phyloP scores from a whole-genome alignment of 1,140 invertebrate species.

The Chionoecetes opilio region DNA sequence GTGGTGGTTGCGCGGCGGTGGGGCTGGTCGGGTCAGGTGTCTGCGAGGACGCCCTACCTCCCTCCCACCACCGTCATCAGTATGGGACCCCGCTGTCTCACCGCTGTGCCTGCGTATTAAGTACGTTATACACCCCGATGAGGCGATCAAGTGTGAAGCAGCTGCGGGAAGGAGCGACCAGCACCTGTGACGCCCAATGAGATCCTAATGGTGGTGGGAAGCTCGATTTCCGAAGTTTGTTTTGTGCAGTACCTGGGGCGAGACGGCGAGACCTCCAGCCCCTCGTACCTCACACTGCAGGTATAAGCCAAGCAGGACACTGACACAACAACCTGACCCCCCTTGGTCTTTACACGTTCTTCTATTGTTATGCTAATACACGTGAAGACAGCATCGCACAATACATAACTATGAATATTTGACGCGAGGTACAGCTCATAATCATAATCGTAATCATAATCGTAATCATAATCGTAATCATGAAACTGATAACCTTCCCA shows the following conservation, averaged over 20 bases:
- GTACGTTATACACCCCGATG: neutral
- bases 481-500: neutral
- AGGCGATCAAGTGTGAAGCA: conserved; percentile 44
- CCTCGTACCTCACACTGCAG: neutral
- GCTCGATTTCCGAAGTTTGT: neutral
- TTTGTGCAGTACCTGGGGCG: neutral
- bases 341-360: too few relatives aligned
- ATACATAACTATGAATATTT: too few relatives aligned
- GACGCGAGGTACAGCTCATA: too few relatives aligned
- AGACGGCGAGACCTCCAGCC: neutral
- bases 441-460: too few relatives aligned
- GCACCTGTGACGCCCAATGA: neutral
- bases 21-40: neutral
- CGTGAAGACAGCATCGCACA: too few relatives aligned
- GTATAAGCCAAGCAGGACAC: too few relatives aligned
- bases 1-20: conserved; percentile 17
- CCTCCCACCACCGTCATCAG: conserved; percentile 31
- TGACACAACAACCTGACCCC: neutral
- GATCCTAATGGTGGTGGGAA: neutral
- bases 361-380: too few relatives aligned
- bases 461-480: too few relatives aligned
- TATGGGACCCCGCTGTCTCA: neutral
- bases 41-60: neutral
- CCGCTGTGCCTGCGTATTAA: conserved; percentile 9
- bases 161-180: conserved; percentile 32